Evolutionary conservation across 2,888 invertebrate species (phyloP).

Genomic region (Papilio gigon): DNA sequence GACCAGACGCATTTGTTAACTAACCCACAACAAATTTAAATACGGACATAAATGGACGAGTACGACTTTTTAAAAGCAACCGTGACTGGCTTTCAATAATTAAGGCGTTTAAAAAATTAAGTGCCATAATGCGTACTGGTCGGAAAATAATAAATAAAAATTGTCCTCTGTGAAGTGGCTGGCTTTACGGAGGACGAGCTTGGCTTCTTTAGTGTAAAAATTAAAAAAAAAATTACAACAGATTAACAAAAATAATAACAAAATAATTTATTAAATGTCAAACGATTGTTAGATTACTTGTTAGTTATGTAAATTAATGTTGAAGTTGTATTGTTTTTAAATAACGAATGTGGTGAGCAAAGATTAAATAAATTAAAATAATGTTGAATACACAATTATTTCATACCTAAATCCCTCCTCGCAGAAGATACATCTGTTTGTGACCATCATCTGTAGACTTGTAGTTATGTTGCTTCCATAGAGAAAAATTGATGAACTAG

Average conservation of each 20-base stretch:
- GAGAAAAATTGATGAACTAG: too few relatives aligned
- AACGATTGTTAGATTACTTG: slow-evolving; percentile 11
- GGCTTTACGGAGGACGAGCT: slow-evolving; percentile 58
- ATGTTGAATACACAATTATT: not conserved
- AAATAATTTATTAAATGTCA: slow-evolving; percentile 18
- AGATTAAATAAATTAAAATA: slow-evolving; percentile 30
- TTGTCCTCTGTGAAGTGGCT: slow-evolving; percentile 61
- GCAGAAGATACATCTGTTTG: too few relatives aligned
- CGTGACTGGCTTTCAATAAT: slow-evolving; percentile 29
- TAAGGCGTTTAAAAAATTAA: slow-evolving; percentile 41
- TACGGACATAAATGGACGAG: not conserved
- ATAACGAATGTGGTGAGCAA: slow-evolving; percentile 31
- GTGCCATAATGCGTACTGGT: slow-evolving; percentile 55
- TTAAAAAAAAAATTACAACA: slow-evolving; percentile 42
- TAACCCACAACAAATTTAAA: slow-evolving; percentile 28
- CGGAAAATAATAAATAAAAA: slow-evolving; percentile 40
- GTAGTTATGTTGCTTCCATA: too few relatives aligned
- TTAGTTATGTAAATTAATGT: slow-evolving; percentile 20
- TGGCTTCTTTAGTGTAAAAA: slow-evolving; percentile 42
- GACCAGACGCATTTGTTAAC: slow-evolving; percentile 32
- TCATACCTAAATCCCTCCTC: not conserved
- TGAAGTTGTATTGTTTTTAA: slow-evolving; percentile 37
- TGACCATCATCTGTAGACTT: too few relatives aligned
- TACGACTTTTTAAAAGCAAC: slow-evolving; percentile 8
- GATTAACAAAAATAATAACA: slow-evolving; percentile 18